These are phyloP conservation scores for Thalassarche chlororhynchos DNA, from an alignment of 2,113 vertebrate species.

Conservation along the genomic window DNA sequence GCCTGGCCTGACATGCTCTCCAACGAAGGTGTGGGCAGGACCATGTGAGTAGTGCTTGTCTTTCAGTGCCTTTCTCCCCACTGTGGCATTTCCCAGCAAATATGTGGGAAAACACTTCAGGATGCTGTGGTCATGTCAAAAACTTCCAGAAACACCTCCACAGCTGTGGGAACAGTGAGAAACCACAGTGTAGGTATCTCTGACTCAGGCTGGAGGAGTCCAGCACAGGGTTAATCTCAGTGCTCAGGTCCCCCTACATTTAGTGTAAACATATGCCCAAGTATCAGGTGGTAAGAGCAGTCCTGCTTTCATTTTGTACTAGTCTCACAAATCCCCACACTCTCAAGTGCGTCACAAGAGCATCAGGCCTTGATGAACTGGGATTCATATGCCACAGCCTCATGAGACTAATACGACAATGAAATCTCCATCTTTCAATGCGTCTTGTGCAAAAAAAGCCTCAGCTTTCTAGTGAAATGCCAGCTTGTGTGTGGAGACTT, in stretches of 20 bases:
- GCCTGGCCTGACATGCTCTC: not conserved
- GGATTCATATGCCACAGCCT: not conserved
- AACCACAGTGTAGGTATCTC: not conserved
- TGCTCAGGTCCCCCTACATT: not conserved
- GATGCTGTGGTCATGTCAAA: not conserved
- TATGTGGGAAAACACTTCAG: not conserved
- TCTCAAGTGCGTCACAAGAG: not conserved
- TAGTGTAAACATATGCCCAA: not conserved
- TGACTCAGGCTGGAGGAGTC: not conserved
- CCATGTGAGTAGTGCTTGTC: rapidly evolving
- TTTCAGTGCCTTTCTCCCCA: not conserved
- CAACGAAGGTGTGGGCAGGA: not conserved
- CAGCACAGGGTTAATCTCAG: not conserved
- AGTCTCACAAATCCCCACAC: not conserved
- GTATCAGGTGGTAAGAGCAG: not conserved
- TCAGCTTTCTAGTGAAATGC: not conserved
- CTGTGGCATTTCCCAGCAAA: not conserved
- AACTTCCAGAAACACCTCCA: not conserved
- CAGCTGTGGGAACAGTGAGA: not conserved
- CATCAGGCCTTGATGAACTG: not conserved
- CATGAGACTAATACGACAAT: not conserved
- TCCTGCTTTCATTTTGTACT: not conserved
- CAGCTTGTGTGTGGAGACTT: not conserved
- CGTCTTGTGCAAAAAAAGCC: not conserved
- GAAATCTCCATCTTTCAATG: not conserved